phyloP scores from a whole-genome alignment of 2,888 invertebrate genomes.

The Trissolcus japonicus region DNA sequence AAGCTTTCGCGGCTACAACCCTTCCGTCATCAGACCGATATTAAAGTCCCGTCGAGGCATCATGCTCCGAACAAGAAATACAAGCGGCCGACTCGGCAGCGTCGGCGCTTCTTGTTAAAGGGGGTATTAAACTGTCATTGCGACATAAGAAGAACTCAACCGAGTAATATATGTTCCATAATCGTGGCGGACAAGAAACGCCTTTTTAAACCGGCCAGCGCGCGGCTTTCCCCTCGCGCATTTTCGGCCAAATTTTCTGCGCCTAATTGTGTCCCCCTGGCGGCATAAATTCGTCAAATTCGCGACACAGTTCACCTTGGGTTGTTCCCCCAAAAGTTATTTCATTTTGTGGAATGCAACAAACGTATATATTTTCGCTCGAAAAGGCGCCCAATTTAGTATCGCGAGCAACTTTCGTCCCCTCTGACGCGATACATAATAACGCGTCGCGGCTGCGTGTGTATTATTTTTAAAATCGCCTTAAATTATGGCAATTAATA shows the following conservation, averaged over 20 bases:
- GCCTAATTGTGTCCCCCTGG: too few species aligned
- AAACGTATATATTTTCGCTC: slow-evolving; percentile 6
- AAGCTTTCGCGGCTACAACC: slow-evolving; percentile 45
- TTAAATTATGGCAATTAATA: slow-evolving; percentile 48
- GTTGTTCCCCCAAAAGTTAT: too few species aligned
- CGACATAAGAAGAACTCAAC: slow-evolving; percentile 41
- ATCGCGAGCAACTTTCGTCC: slow-evolving; percentile 10
- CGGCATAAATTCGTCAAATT: too few species aligned
- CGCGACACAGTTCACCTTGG: too few species aligned
- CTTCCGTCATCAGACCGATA: slow-evolving; percentile 51
- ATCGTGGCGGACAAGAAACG: slow-evolving; percentile 35
- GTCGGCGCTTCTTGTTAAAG: slow-evolving; percentile 54
- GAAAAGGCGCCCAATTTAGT: slow-evolving; percentile 23
- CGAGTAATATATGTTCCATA: slow-evolving; percentile 53
- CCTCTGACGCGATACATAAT: slow-evolving; percentile 30
- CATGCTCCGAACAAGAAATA: slow-evolving; percentile 42
- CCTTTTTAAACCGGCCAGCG: slow-evolving; percentile 3
- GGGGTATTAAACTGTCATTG: slow-evolving; percentile 55
- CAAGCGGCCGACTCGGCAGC: slow-evolving; percentile 33
- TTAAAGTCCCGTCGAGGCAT: slow-evolving; percentile 42
- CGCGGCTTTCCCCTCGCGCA: background rate
- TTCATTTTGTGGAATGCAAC: too few species aligned
- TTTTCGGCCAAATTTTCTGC: background rate
- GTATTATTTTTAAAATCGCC: slow-evolving; percentile 40
- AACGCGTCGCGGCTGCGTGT: slow-evolving; percentile 15